These are phyloP conservation scores for Idaea aversata DNA, from an alignment of 2,888 invertebrate species.

Conservation along the genomic window DNA sequence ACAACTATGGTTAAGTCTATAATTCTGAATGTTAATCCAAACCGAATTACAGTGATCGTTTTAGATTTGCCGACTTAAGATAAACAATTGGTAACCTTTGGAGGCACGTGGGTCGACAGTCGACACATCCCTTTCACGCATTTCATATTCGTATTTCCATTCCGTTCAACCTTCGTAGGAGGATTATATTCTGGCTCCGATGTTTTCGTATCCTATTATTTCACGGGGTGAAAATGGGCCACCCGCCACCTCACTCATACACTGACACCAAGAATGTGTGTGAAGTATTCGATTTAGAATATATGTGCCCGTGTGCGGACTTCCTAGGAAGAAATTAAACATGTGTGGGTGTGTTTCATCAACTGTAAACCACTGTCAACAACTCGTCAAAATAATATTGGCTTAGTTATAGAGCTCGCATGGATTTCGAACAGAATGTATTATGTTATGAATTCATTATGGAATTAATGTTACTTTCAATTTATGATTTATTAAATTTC, in stretches of 20 bases:
- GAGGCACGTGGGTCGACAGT: conserved; percentile 51
- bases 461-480: conserved; percentile 23
- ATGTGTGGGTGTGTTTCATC: conserved; percentile 69
- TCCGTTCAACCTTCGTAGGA: conserved; percentile 75
- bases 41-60: conserved; percentile 50
- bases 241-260: conserved; percentile 67
- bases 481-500: conserved; percentile 33
- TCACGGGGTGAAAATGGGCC: conserved; percentile 79
- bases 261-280: conserved; percentile 52
- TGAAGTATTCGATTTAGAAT: conserved; percentile 41
- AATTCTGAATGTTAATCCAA: conserved; percentile 29
- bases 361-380: conserved; percentile 78
- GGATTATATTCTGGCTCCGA: conserved; percentile 79
- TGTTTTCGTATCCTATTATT: conserved; percentile 81
- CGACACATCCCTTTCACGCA: conserved; percentile 69
- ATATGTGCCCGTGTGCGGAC: conserved; percentile 44
- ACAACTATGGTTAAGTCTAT: conserved; percentile 14
- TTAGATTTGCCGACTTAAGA: conserved; percentile 66
- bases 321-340: conserved; percentile 36
- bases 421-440: conserved; percentile 61
- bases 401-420: conserved; percentile 66
- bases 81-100: conserved; percentile 73
- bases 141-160: conserved; percentile 78
- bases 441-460: conserved; percentile 67
- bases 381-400: conserved; percentile 79